Percentiles rank a stretch among this genome's conserved stretches.
Conservation (phyloP, 1,140 invertebrate genomes). For the Musca vetustissima region DNA sequence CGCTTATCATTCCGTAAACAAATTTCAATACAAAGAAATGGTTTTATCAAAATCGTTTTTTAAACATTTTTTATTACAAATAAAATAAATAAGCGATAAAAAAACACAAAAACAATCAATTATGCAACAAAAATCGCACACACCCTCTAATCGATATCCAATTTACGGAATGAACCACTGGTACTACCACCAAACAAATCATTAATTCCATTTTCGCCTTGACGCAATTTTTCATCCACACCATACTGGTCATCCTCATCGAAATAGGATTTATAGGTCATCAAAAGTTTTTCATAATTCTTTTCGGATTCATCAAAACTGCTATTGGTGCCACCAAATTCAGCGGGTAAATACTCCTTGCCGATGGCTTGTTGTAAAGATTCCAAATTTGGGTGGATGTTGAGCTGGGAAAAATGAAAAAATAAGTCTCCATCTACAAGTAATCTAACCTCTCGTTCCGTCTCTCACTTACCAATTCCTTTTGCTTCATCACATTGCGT, state of each 20-base stretch:
- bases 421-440: neutral
- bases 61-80: too few relatives aligned
- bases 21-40: too few relatives aligned
- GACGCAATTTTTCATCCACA: constrained; percentile 60
- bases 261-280: constrained; percentile 55
- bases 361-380: constrained; percentile 57
- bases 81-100: too few relatives aligned
- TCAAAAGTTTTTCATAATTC: constrained; percentile 59
- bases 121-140: neutral
- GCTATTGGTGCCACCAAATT: constrained; percentile 61
- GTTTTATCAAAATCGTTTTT: neutral
- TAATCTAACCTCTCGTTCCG: neutral
- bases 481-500: constrained; percentile 50
- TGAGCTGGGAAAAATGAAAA: constrained; percentile 34
- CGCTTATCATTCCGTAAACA: too few relatives aligned
- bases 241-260: constrained; percentile 59
- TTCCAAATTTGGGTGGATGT: constrained; percentile 49
- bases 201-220: neutral
- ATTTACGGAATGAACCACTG: constrained; percentile 44
- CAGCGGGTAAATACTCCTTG: constrained; percentile 59
- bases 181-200: neutral
- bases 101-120: too few relatives aligned
- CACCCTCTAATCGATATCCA: constrained; percentile 41
- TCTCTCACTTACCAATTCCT: constrained; percentile 40
- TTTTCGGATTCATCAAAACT: constrained; percentile 54